A percentile compares a stretch with the other conserved stretches of the same genome.
phyloP scores from a whole-genome alignment of 2,888 invertebrate genomes.

The Griposia aprilina region DNA sequence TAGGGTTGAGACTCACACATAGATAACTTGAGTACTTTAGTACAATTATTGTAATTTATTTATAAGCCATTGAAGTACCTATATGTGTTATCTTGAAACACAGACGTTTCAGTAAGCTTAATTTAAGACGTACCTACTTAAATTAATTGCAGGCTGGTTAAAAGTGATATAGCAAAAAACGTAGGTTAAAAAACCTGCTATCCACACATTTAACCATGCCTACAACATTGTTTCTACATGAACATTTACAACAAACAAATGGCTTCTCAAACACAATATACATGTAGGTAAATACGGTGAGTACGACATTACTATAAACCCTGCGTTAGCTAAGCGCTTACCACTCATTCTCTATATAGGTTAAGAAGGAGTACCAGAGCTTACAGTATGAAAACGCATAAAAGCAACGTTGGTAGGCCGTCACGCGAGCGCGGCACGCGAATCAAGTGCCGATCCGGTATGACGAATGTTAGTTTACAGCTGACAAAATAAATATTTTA shows the following conservation, averaged over 20 bases:
- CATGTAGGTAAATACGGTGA: too few relatives aligned
- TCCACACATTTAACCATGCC: background rate
- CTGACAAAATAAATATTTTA: background rate
- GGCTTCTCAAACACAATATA: slow-evolving; percentile 55
- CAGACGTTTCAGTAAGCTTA: background rate
- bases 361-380: slow-evolving; percentile 78
- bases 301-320: slow-evolving; percentile 67
- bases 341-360: slow-evolving; percentile 77
- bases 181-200: background rate
- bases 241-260: slow-evolving; percentile 52
- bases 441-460: slow-evolving; percentile 69
- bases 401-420: slow-evolving; percentile 80
- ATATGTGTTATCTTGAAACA: too few relatives aligned
- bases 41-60: background rate
- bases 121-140: background rate
- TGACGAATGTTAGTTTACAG: slow-evolving; percentile 60
- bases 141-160: background rate
- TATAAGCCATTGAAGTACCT: background rate
- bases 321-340: slow-evolving; percentile 71
- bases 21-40: background rate
- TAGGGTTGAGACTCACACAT: slow-evolving; percentile 13
- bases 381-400: slow-evolving; percentile 84
- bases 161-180: background rate
- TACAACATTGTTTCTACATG: slow-evolving; percentile 13
- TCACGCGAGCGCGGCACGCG: slow-evolving; percentile 83